Percentiles rank a stretch among this genome's conserved stretches.
phyloP scores from a whole-genome alignment of 30 jellyfish, hydroid and myxozoan genomes.

The Aurelia aurita region DNA sequence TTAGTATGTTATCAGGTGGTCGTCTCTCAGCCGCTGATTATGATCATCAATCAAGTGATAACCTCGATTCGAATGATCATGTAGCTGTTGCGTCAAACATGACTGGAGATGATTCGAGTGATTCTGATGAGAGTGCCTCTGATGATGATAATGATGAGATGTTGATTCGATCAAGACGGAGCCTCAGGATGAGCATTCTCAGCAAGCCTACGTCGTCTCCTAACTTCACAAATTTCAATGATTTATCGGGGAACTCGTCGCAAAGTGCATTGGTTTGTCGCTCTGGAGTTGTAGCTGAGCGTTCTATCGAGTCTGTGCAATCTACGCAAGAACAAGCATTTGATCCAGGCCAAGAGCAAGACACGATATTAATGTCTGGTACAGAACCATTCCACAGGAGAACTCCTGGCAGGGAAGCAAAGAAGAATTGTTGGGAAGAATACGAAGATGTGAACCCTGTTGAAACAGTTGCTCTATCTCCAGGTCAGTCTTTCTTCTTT shows the following conservation, averaged over 20 bases:
- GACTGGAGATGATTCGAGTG: constrained; percentile 12
- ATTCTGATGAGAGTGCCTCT: constrained; percentile 16
- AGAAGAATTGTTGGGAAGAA: neutral
- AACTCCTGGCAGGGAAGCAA: constrained; percentile 30
- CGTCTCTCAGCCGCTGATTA: constrained; percentile 10
- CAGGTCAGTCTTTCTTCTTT: neutral
- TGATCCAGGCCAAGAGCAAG: constrained; percentile 1
- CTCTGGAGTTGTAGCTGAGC: too few species aligned
- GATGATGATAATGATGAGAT: constrained; percentile 19
- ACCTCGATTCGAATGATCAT: too few species aligned
- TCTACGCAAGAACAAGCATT: too few species aligned
- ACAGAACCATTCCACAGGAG: constrained; percentile 28
- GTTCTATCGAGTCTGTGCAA: too few species aligned
- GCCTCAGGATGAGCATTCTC: constrained; percentile 62
- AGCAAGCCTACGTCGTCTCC: constrained; percentile 11
- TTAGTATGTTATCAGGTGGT: constrained; percentile 23
- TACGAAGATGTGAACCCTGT: neutral
- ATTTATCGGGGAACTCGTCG: neutral
- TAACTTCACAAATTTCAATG: neutral
- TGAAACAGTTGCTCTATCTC: neutral
- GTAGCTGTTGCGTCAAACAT: too few species aligned
- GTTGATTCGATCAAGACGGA: constrained; percentile 46
- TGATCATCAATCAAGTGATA: too few species aligned
- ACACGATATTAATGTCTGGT: neutral
- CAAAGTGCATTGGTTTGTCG: neutral